Conservation (phyloP, 2,113 vertebrate genomes). For the Carettochelys insculpta region DNA sequence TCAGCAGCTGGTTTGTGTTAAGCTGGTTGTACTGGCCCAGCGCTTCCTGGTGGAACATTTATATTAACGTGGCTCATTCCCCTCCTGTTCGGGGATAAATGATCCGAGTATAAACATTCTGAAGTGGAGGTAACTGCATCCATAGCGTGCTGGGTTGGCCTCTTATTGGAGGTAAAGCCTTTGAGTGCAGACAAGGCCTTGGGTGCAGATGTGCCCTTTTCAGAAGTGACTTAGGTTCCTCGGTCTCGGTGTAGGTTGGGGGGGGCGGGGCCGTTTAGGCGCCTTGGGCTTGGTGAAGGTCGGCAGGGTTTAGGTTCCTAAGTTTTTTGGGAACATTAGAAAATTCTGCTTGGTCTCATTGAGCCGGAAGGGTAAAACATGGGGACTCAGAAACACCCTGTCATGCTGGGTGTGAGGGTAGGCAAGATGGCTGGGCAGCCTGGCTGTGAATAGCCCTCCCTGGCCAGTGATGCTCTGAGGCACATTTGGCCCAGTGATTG, state of each 20-base stretch:
- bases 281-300: not conserved
- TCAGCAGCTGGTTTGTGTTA: no score
- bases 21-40: not conserved
- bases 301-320: accelerated
- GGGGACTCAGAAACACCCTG: not conserved
- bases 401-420: not conserved
- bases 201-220: not conserved
- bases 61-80: not conserved
- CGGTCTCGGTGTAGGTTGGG: not conserved
- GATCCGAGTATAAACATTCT: not conserved
- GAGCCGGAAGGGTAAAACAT: not conserved
- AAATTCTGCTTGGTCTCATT: accelerated
- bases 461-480: not conserved
- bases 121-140: accelerated
- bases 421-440: not conserved
- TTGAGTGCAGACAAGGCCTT: accelerated
- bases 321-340: not conserved
- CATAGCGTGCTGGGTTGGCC: not conserved
- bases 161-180: not conserved
- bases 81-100: not conserved
- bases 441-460: not conserved
- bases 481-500: not conserved
- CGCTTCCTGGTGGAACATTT: not conserved
- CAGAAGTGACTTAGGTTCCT: not conserved
- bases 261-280: no score